Percentiles rank a stretch among this genome's conserved stretches.
These are phyloP conservation scores for Varanus komodoensis DNA, from an alignment of 2,113 vertebrate species.

Conservation along the genomic window DNA sequence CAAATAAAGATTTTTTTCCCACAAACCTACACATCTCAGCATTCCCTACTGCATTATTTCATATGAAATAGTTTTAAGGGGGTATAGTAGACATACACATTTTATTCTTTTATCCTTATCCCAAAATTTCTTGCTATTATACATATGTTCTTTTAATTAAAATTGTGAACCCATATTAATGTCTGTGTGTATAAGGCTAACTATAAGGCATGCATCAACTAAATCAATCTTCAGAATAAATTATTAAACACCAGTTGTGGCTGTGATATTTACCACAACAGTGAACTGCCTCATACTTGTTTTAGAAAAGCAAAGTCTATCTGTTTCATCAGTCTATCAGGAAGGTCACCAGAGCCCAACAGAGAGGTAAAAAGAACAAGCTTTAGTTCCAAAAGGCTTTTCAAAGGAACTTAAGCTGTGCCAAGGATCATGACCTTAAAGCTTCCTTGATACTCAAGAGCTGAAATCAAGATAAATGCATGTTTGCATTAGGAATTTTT, in stretches of 20 bases:
- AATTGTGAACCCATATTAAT: not conserved
- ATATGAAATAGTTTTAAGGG: not conserved
- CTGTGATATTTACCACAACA: slow-evolving; percentile 67
- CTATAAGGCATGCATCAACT: slow-evolving; percentile 49
- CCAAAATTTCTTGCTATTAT: not conserved
- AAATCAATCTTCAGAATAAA: slow-evolving; percentile 60
- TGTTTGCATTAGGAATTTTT: not conserved
- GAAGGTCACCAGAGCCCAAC: slow-evolving; percentile 66
- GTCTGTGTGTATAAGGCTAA: not conserved
- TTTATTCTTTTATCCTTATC: not conserved
- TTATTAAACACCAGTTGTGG: slow-evolving; percentile 65
- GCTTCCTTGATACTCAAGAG: not conserved
- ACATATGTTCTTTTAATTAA: not conserved
- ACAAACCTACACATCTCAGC: not conserved
- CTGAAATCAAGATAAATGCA: not conserved
- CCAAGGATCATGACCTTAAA: not conserved
- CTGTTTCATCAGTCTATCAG: slow-evolving; percentile 44
- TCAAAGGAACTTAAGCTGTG: not conserved
- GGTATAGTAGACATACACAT: not conserved
- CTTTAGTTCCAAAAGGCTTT: not conserved
- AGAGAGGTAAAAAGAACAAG: not conserved
- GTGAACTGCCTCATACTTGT: slow-evolving; percentile 64
- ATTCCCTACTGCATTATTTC: not conserved
- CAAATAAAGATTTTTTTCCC: not conserved
- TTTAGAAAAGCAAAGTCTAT: slow-evolving; percentile 38